Base-by-base conservation (phyloP, 2,888 invertebrate species). In the Adineta ricciae region DNA sequence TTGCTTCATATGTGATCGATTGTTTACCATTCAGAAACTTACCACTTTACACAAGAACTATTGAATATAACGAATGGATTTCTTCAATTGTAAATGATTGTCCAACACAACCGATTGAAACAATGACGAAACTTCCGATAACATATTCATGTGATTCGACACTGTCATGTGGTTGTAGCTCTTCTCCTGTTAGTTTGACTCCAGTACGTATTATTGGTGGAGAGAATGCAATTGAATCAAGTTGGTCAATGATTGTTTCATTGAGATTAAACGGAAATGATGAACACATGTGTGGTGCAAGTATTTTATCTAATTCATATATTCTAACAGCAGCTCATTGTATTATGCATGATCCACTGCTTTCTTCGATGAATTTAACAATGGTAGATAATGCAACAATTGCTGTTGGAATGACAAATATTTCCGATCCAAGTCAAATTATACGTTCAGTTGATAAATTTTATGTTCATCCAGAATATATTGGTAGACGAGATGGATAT, bases 241-340 rank as follows among this genome's bases (percentile, higher is more conserved):
- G 64, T 64, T 64, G 64, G 64, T 4, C 64, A 32, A 64, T 64
- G 64, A 16, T 64, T 2, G 64, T 64, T 14, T 64, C 64, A 4
- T 1, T 64, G 3, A 21, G 24, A 3, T 5, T 2, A n/a, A 1
- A 3, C 19, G 9, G 1, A n/a, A n/a, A 2, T n/a, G 24, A n/a
- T n/a, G 21, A 24, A 24, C 54, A 54, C n/a, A 24, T 19, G 1
- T 54, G 54, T 54, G 54, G 54, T 54, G 54, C 24, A 24, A 21
- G 24, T 24, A 54, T 54, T 54, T 24, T 54, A 21, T 54, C 54
- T n/a, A 21, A 21, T 4, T 54, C 21, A 54, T 21, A 54, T n/a
- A 54, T 54, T 8, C 9, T 54, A 7, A 54, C 54, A 1, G 54
- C 54, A n/a, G 54, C 54, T n/a, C 54, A 54, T 5, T 54, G 54